A percentile compares a stretch with the other conserved stretches of the same genome.
phyloP scores from a whole-genome alignment of 2,113 vertebrate species.

The Siniperca chuatsi region DNA sequence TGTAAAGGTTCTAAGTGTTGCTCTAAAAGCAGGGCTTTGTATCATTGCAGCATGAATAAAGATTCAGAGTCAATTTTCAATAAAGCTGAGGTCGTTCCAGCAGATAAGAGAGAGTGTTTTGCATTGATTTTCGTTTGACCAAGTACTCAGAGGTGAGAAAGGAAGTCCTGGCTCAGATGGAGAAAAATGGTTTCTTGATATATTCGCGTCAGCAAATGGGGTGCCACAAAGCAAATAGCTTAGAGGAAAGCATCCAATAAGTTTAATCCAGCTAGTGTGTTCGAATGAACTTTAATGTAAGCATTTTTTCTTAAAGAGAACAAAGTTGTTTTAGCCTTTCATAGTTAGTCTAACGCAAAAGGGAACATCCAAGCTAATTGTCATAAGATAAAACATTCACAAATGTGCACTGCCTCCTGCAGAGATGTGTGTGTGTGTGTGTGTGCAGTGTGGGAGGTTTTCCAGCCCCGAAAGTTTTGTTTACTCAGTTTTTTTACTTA shows the following conservation, averaged over 20 bases:
- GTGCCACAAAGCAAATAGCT: constrained; percentile 16
- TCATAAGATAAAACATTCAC: not conserved
- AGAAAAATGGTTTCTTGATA: constrained; percentile 63
- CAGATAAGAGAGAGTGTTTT: constrained; percentile 22
- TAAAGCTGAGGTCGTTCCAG: not conserved
- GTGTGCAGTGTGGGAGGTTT: constrained; percentile 11
- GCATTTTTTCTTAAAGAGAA: not conserved
- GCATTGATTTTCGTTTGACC: constrained; percentile 49
- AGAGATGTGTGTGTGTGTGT: not conserved
- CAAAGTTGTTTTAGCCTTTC: not conserved
- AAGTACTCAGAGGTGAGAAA: constrained; percentile 29
- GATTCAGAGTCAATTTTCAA: not conserved
- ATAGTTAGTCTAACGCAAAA: not conserved
- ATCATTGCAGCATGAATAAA: not conserved
- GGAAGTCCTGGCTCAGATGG: constrained; percentile 51
- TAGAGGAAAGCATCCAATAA: constrained; percentile 13
- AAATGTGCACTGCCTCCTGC: constrained; percentile 12
- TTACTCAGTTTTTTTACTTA: constrained; percentile 52
- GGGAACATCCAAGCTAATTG: not conserved
- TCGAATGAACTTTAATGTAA: not conserved
- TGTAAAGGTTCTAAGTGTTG: not conserved
- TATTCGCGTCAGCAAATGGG: constrained; percentile 17
- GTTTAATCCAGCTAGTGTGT: not conserved
- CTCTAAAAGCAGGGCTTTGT: constrained; percentile 1
- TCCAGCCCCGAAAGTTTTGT: constrained; percentile 20